These are phyloP conservation scores for Petrolisthes manimaculis DNA, from an alignment of 2,888 invertebrate species.

Conservation along the genomic window DNA sequence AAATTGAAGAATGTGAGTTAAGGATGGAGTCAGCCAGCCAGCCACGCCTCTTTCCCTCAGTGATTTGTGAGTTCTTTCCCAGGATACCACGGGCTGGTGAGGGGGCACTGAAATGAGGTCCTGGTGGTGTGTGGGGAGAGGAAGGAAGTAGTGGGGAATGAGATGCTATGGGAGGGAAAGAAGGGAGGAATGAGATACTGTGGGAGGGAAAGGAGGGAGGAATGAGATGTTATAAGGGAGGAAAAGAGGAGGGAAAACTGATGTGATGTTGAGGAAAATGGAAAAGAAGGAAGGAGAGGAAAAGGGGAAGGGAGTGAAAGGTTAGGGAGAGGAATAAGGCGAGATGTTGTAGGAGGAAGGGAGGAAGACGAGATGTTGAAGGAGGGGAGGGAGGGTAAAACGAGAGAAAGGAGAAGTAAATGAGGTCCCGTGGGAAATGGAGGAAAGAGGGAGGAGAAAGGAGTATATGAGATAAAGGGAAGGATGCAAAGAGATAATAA, in stretches of 20 bases:
- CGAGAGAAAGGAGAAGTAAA: not conserved
- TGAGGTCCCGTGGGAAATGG: not conserved
- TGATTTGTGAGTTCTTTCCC: slow-evolving; percentile 7
- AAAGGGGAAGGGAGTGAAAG: not conserved
- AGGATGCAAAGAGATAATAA: not conserved
- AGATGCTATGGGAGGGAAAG: not conserved
- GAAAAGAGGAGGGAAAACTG: not conserved
- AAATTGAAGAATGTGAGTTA: not conserved
- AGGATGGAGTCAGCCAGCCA: not conserved
- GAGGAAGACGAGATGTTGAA: not conserved
- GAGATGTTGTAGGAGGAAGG: not conserved
- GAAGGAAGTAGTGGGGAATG: not conserved
- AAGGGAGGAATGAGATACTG: not conserved
- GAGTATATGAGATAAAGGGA: not conserved
- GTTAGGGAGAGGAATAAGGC: not conserved
- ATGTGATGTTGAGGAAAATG: not conserved
- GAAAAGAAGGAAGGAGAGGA: not conserved
- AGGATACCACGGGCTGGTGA: not conserved
- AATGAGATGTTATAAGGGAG: not conserved
- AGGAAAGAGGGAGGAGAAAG: not conserved
- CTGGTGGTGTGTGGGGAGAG: slow-evolving; percentile 3
- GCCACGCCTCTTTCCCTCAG: not conserved
- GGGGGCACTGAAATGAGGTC: not conserved
- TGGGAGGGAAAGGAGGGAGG: not conserved
- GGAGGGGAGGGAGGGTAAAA: not conserved